Percentiles rank a stretch among this genome's conserved stretches.
phyloP scores from a whole-genome alignment of 2,888 invertebrate species.

The Clostera curtula region DNA sequence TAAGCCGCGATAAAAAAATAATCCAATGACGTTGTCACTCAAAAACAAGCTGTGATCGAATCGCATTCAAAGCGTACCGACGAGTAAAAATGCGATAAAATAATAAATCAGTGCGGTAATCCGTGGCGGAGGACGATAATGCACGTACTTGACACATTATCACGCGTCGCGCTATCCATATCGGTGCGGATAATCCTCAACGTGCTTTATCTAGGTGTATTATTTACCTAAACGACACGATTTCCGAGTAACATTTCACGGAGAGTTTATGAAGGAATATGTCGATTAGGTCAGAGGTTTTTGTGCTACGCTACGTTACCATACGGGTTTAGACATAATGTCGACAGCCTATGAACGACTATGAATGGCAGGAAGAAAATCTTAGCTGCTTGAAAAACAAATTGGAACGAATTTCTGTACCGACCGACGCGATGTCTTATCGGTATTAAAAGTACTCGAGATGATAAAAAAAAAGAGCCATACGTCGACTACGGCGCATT shows the following conservation, averaged over 20 bases:
- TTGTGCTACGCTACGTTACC: too few relatives aligned
- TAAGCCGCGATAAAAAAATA: constrained; percentile 17
- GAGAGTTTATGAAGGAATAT: too few relatives aligned
- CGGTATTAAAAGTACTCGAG: too few relatives aligned
- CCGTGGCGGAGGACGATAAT: constrained; percentile 43
- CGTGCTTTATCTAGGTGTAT: constrained; percentile 29
- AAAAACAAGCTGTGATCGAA: constrained; percentile 19
- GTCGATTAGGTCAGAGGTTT: too few relatives aligned
- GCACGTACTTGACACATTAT: constrained; percentile 41
- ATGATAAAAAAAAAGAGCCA: too few relatives aligned
- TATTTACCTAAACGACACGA: constrained; percentile 28
- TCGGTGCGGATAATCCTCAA: constrained; percentile 35
- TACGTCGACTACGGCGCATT: too few relatives aligned
- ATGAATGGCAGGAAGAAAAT: too few relatives aligned
- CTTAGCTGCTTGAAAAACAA: too few relatives aligned
- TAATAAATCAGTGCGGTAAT: constrained; percentile 60
- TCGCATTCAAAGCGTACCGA: constrained; percentile 34
- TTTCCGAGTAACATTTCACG: constrained; percentile 3
- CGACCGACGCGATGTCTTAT: too few relatives aligned
- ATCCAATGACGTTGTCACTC: constrained; percentile 23
- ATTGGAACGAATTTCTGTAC: too few relatives aligned
- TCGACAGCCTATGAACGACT: too few relatives aligned
- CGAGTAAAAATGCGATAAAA: constrained; percentile 39
- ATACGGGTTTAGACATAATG: too few relatives aligned
- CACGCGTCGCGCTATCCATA: constrained; percentile 25